Conservation (phyloP, 2,888 invertebrate genomes). For the Argyra leucocephala region DNA sequence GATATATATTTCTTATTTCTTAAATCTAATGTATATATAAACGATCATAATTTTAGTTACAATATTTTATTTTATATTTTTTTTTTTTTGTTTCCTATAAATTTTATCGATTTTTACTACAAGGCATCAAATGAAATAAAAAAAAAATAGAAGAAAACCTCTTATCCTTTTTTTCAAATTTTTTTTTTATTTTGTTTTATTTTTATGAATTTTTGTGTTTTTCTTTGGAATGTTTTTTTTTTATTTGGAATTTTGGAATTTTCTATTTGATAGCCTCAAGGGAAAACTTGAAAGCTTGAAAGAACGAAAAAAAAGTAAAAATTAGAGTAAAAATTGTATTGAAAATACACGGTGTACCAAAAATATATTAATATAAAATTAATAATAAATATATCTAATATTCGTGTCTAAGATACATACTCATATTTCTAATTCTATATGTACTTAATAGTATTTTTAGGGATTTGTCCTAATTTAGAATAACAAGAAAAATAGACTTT, state of each 20-base stretch:
- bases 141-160: not conserved
- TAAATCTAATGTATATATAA: too few relatives aligned
- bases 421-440: too few relatives aligned
- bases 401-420: too few relatives aligned
- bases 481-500: too few relatives aligned
- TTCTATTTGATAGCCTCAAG: not conserved
- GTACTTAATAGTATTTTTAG: too few relatives aligned
- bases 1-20: too few relatives aligned
- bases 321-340: not conserved
- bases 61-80: too few relatives aligned
- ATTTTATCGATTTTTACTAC: not conserved
- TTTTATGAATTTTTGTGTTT: not conserved
- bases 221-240: not conserved
- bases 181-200: not conserved
- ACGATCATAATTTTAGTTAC: too few relatives aligned
- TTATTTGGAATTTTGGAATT: not conserved
- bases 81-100: not conserved
- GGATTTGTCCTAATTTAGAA: not conserved
- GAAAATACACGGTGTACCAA: too few relatives aligned
- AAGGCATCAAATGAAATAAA: not conserved
- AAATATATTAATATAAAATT: too few relatives aligned
- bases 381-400: too few relatives aligned
- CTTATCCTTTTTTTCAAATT: not conserved
- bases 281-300: not conserved
- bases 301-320: not conserved